These are phyloP conservation scores for Pachyseris speciosa DNA, from an alignment of 64 coral and sea anemone genomes.

Conservation along the genomic window DNA sequence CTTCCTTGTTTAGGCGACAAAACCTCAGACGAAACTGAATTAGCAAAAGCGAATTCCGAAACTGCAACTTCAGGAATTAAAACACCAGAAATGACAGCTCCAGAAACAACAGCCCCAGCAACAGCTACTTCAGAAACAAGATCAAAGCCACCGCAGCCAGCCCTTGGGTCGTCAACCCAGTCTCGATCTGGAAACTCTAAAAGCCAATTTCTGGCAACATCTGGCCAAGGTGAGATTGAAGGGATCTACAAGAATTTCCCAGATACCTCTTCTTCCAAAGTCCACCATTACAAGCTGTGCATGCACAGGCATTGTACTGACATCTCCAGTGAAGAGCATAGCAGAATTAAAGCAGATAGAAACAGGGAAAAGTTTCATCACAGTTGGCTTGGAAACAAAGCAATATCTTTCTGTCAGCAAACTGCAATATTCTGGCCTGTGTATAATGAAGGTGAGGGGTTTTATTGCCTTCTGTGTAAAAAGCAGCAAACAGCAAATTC, in stretches of 20 bases:
- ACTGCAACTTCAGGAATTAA: no score
- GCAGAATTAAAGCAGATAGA: slow-evolving; percentile 61
- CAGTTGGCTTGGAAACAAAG: slow-evolving; percentile 52
- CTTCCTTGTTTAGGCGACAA: no score
- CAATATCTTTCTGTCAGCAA: slow-evolving; percentile 12
- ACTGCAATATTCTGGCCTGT: neutral
- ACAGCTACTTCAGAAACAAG: slow-evolving; percentile 36
- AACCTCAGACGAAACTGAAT: no score
- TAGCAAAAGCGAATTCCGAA: no score
- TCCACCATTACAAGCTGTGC: slow-evolving; percentile 56
- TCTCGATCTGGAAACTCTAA: slow-evolving; percentile 24
- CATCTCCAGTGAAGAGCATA: slow-evolving; percentile 43
- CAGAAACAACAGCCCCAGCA: neutral
- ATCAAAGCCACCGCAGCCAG: slow-evolving; percentile 12
- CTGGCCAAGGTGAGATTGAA: slow-evolving; percentile 21
- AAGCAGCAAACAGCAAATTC: neutral
- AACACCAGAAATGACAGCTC: no score
- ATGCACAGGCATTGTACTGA: slow-evolving; percentile 43
- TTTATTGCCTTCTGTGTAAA: slow-evolving; percentile 8
- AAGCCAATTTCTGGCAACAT: neutral
- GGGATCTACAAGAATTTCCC: slow-evolving; percentile 48
- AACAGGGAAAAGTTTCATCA: slow-evolving; percentile 60
- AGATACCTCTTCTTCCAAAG: slow-evolving; percentile 39
- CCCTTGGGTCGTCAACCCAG: slow-evolving; percentile 14
- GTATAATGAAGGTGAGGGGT: neutral